Evolutionary conservation across 2,797 vertebrate genomes (phyloP).

Genomic region (Scyliorhinus canicula): DNA sequence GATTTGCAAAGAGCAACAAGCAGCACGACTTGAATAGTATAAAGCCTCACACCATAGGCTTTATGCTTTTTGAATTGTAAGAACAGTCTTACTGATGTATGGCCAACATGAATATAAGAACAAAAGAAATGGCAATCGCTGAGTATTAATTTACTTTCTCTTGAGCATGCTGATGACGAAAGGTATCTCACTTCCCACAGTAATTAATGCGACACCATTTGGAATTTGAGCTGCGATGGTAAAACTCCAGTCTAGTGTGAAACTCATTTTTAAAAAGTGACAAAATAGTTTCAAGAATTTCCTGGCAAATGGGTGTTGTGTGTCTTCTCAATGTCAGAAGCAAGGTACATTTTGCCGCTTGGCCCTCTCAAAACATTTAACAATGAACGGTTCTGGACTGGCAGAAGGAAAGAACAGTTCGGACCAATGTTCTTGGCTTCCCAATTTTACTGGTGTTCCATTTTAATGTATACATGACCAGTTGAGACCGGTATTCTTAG

Average conservation of each 20-base stretch:
- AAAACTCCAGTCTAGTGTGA: not conserved
- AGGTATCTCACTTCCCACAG: not conserved
- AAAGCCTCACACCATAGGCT: not conserved
- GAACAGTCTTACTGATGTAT: not conserved
- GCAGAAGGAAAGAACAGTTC: no score
- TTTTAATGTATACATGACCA: no score
- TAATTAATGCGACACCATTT: not conserved
- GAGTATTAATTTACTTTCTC: not conserved
- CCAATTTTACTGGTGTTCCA: no score
- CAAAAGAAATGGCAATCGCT: not conserved
- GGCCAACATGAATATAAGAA: not conserved
- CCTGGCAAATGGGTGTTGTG: not conserved
- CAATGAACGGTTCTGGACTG: not conserved
- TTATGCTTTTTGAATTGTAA: not conserved
- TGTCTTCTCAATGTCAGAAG: not conserved
- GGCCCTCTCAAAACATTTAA: not conserved
- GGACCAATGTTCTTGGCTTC: no score
- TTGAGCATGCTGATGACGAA: not conserved
- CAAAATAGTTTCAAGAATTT: not conserved
- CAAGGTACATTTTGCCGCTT: not conserved
- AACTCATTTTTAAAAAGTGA: not conserved
- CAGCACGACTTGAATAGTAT: not conserved
- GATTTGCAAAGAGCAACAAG: not conserved
- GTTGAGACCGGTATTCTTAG: no score
- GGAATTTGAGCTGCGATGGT: not conserved